Base-by-base conservation (phyloP, 2,888 invertebrate species). In the Monopis laevigella region DNA sequence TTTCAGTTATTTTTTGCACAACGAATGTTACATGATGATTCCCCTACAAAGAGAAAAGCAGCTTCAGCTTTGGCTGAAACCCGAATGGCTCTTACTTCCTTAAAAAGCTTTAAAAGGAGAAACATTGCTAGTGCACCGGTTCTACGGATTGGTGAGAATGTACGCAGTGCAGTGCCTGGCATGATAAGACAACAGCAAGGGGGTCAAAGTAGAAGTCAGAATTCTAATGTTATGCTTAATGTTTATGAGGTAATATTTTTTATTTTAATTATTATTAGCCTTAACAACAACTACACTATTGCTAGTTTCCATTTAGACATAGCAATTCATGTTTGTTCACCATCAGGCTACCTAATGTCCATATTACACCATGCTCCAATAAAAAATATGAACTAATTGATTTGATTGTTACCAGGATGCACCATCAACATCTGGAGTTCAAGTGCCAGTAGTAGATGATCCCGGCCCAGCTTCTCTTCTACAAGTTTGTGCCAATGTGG, bases 71-170 rank as follows among this genome's bases (percentile, higher is more conserved):
- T 90, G 36, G 81, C 84, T 14, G 89, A 90, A 54, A 88, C 91
- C 40, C 83, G 95, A 43, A 83, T 87, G 58, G 92, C 91, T 6
- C 74, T 95, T 43, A 90, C 90, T 41, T 88, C 88, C 2, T 66
- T 94, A 32, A 86, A 84, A 51, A 86, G 89, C 0, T 87, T 87
- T 48, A 88, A 86, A 45, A 82, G 87, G 19, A 63, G 78, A 19
- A 80, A 82, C 51, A 70, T 72, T 53, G 68, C 81, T 3, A 73
- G 61, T 62, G 81, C 62, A 6, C 77, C 77, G n/a, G 60, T 80
- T 18, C 70, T 78, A 53, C 60, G 74, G 54, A 75, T 83, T 8
- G 86, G 85, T 5, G 83, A 84, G n/a, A 82, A 73, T 45, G 67
- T 86, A 1, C 72, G 78, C 26, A 84, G 80, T 50, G 53, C 59